Percentiles rank a stretch among this genome's conserved stretches.
These are phyloP conservation scores for Agrochola circellaris DNA, from an alignment of 2,888 invertebrate genomes.

Conservation along the genomic window DNA sequence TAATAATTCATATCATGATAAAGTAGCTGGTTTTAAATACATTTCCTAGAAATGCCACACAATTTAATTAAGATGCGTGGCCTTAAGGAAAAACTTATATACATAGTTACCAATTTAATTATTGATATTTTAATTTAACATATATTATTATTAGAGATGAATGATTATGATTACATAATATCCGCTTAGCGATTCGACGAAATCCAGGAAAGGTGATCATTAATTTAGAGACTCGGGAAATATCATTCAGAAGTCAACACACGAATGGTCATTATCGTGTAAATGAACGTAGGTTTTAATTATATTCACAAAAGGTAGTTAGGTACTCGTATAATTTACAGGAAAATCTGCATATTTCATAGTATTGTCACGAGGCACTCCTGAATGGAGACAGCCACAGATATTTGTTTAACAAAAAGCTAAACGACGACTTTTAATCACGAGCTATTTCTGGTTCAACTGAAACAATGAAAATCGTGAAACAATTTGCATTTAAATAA, in stretches of 20 bases:
- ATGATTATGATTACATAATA: neutral
- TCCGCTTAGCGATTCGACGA: neutral
- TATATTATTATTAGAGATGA: neutral
- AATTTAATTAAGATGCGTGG: neutral
- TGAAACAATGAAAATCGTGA: constrained; percentile 75
- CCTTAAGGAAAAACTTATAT: neutral
- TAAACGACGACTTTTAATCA: constrained; percentile 52
- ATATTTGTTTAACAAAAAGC: constrained; percentile 62
- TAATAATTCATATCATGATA: constrained; percentile 6
- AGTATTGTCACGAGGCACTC: constrained; percentile 36
- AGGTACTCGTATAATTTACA: constrained; percentile 24
- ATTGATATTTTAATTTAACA: neutral
- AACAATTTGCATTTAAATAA: constrained; percentile 82
- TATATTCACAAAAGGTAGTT: constrained; percentile 18
- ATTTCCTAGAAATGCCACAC: neutral
- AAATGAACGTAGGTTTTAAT: constrained; percentile 41
- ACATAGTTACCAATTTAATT: neutral
- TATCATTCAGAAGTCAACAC: constrained; percentile 27
- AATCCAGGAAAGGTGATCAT: neutral
- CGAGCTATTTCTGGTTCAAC: constrained; percentile 69
- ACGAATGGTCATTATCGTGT: constrained; percentile 36
- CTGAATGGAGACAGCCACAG: constrained; percentile 35
- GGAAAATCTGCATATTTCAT: constrained; percentile 46
- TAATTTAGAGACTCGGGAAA: constrained; percentile 28
- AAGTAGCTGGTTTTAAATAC: neutral